Evolutionary conservation across 2,113 vertebrate species (phyloP).

Genomic region (Ptilorrhoa leucosticta): DNA sequence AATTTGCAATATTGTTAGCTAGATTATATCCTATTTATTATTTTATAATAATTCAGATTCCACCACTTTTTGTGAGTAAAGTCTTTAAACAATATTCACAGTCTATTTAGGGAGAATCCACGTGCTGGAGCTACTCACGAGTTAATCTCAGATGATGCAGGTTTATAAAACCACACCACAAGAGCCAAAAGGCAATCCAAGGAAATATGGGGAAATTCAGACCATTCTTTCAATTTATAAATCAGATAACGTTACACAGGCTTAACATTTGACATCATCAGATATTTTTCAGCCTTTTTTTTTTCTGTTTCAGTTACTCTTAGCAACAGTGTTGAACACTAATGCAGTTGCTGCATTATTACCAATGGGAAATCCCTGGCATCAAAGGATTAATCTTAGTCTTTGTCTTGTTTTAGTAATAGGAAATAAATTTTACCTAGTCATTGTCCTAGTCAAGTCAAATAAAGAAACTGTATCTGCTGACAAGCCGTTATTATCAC

Average conservation of each 20-base stretch:
- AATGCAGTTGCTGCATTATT: constrained; percentile 24
- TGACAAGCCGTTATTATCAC: constrained; percentile 55
- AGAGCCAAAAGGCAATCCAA: not conserved
- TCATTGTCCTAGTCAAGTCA: constrained; percentile 39
- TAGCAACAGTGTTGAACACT: constrained; percentile 35
- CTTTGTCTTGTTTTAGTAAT: constrained; percentile 35
- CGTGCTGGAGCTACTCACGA: not conserved
- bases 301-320: constrained; percentile 22
- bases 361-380: constrained; percentile 36
- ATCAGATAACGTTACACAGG: not conserved
- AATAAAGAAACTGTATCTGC: constrained; percentile 56
- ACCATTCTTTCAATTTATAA: not conserved
- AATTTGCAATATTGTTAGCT: not conserved
- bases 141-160: not conserved
- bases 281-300: constrained; percentile 12
- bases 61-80: not conserved
- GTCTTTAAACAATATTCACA: not conserved
- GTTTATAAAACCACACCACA: not conserved
- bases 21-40: not conserved
- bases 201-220: not conserved
- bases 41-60: not conserved
- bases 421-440: constrained; percentile 56
- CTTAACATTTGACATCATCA: constrained; percentile 21
- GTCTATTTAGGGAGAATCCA: not conserved
- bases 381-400: constrained; percentile 60